A percentile compares a stretch with the other conserved stretches of the same genome.
phyloP scores from a whole-genome alignment of 1,140 invertebrate species.

The Solenopsis invicta region DNA sequence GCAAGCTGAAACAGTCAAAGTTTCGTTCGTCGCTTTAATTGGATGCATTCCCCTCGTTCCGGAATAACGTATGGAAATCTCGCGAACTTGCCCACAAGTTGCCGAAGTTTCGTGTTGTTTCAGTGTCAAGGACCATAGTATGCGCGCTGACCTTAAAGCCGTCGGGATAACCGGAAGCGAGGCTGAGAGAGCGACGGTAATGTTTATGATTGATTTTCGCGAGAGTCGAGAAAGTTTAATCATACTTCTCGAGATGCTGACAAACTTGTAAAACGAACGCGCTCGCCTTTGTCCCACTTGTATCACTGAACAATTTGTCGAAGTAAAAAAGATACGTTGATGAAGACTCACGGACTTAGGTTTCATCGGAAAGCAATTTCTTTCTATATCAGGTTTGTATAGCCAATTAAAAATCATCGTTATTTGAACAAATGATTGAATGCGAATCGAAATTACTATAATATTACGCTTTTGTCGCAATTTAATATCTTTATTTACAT shows the following conservation, averaged over 20 bases:
- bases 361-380: not conserved
- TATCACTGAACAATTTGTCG: not conserved
- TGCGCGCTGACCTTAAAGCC: conserved; percentile 59
- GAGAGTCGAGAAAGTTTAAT: conserved; percentile 52
- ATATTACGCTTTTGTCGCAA: not conserved
- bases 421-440: not conserved
- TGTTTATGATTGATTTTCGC: conserved; percentile 52
- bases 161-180: conserved; percentile 52
- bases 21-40: conserved; percentile 53
- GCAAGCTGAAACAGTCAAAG: conserved; percentile 33
- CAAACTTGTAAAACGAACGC: conserved; percentile 19
- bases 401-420: not conserved
- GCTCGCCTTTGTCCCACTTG: not conserved
- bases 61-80: conserved; percentile 60
- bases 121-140: conserved; percentile 61
- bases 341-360: conserved; percentile 15
- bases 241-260: conserved; percentile 8
- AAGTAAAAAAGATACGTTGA: not conserved
- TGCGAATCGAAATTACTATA: not conserved
- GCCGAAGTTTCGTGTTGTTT: conserved; percentile 63
- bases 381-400: not conserved
- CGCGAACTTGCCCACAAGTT: conserved; percentile 52
- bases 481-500: not conserved
- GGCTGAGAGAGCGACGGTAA: conserved; percentile 35
- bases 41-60: conserved; percentile 26